phyloP scores from a whole-genome alignment of 2,797 vertebrate species.

The Schizothorax lantsangensis region DNA sequence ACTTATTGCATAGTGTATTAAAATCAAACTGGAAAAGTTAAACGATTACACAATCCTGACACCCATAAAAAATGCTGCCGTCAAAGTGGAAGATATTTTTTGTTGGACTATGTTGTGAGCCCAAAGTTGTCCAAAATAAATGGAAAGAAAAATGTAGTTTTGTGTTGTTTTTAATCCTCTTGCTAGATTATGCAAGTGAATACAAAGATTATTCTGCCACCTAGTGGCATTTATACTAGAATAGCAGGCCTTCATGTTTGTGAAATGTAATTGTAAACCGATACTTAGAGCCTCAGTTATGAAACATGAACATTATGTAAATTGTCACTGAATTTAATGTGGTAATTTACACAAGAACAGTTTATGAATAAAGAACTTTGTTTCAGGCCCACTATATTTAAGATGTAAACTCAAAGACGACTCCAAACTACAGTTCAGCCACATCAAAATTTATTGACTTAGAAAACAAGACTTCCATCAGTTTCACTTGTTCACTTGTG shows the following conservation, averaged over 20 bases:
- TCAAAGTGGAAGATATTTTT: neutral
- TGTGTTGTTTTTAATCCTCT: neutral
- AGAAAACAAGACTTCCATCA: conserved; percentile 11
- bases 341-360: neutral
- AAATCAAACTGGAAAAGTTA: neutral
- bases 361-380: neutral
- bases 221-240: neutral
- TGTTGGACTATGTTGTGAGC: neutral
- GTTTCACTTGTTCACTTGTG: neutral
- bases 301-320: neutral
- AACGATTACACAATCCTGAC: neutral
- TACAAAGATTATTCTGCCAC: neutral
- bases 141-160: neutral
- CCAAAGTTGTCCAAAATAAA: conserved; percentile 2
- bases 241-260: neutral
- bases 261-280: neutral
- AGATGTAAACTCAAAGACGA: neutral
- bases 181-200: neutral
- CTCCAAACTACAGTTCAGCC: neutral
- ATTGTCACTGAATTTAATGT: neutral
- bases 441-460: conserved; percentile 48
- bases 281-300: neutral
- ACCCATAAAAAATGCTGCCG: neutral
- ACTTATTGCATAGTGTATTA: neutral
- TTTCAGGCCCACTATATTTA: neutral